Base-by-base conservation (phyloP, 2,113 vertebrate species). In the Colossoma macropomum region DNA sequence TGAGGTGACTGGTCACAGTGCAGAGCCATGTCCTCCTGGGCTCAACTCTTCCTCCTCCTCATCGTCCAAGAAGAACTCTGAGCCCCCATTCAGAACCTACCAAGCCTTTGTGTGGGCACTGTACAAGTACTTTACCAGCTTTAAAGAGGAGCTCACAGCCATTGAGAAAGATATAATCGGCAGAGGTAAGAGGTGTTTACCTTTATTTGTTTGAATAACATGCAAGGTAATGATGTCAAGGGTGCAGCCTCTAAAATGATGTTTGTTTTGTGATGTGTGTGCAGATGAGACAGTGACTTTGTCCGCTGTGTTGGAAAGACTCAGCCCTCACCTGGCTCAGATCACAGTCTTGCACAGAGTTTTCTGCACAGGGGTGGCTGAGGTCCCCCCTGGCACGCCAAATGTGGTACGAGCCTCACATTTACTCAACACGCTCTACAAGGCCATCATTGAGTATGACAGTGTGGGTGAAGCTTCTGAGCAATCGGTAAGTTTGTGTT, bases 81-180 rank as follows among this genome's bases (percentile, higher is more conserved):
- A 98, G 85, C 96, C 98, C 30, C 97, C 97, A 0, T 99, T 98
- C 86, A 94, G 98, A 88, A 99, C 98, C 1, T 99, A 99, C 88
- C 98, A 99, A 92, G 97, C 98, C 73, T 99, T 99, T 82, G 97
- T 99, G 91, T 98, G 97, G 97, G 97, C 97, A 0, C 94, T 99
- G 41, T 98, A 97, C 91, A 98, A 98, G 84, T 98, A 97, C 80
- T 99, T 99, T 38, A 95, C 95, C 81, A 94, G 93, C 88, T 99
- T 99, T 92, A 98, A 98, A 87, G 92, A 97, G 85, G 97, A 99
- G 78, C 95, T 99, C 63, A 92, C 95, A 4, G 92, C 95, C 45
- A 97, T 99, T 69, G 98, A 99, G 88, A 96, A 92, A 79, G 94
- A 94, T 59, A 93, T 99, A 84, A 96, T 99, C 83, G 93, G 92